phyloP scores from a whole-genome alignment of 2,797 vertebrate genomes.

The Distichodus sexfasciatus region DNA sequence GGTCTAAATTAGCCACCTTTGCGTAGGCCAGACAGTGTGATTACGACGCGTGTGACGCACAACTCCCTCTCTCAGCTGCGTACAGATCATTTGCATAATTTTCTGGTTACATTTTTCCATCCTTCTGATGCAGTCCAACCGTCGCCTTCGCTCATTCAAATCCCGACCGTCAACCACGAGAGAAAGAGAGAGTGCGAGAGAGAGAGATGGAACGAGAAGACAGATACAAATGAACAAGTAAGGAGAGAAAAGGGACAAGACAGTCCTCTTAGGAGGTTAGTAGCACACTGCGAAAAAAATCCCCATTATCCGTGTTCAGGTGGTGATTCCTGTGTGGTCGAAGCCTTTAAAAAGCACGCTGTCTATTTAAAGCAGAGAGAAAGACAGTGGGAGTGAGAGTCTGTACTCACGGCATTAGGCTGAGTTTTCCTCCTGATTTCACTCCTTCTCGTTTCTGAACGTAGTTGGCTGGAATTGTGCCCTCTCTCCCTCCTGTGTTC shows the following conservation, averaged over 20 bases:
- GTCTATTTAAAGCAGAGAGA: background rate
- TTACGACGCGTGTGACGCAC: background rate
- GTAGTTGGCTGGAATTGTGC: constrained; percentile 95
- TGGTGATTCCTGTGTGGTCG: too few relatives aligned
- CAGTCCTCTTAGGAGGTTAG: too few relatives aligned
- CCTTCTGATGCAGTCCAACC: background rate
- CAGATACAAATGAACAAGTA: background rate
- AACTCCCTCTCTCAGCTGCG: background rate
- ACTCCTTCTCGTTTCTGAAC: constrained; percentile 95
- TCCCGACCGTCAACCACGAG: background rate
- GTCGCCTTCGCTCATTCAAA: background rate
- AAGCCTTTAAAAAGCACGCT: background rate
- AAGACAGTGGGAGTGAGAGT: background rate
- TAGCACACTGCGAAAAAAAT: too few relatives aligned
- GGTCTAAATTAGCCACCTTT: background rate
- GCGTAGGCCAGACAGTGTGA: background rate
- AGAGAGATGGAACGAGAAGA: background rate
- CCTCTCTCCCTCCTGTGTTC: constrained; percentile 87
- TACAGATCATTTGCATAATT: background rate
- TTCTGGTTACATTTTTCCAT: background rate
- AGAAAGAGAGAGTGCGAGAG: background rate
- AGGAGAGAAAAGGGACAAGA: too few relatives aligned
- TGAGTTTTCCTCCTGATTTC: constrained; percentile 89
- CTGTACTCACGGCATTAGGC: constrained; percentile 95
- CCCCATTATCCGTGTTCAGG: too few relatives aligned